phyloP scores from a whole-genome alignment of 30 jellyfish, hydroid and myxozoan genomes.

The Pseudorhiza aurosa region DNA sequence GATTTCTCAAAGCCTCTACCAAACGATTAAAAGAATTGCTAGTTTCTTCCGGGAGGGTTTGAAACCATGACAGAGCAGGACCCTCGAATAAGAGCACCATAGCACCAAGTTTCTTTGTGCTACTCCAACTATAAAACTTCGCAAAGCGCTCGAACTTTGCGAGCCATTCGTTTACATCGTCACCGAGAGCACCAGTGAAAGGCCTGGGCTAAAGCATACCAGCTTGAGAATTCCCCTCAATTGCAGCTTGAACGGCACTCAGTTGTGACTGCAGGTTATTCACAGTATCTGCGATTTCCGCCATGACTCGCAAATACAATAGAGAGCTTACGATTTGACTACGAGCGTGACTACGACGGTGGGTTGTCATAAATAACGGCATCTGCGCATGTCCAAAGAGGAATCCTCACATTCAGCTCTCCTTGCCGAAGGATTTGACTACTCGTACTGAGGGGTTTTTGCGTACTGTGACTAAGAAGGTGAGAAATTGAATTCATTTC shows the following conservation, averaged over 20 bases:
- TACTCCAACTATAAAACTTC: constrained; percentile 6
- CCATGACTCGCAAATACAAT: constrained; percentile 3
- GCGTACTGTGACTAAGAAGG: too few species aligned
- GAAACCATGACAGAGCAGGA: constrained; percentile 26
- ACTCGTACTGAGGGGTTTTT: too few species aligned
- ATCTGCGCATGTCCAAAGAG: too few species aligned
- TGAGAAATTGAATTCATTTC: too few species aligned
- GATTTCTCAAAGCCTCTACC: constrained; percentile 14
- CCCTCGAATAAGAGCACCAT: constrained; percentile 9
- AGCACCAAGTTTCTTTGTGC: constrained; percentile 40
- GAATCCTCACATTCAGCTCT: too few species aligned
- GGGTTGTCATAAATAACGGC: too few species aligned
- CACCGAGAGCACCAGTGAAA: background rate
- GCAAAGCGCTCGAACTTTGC: constrained; percentile 28
- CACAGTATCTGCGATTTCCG: constrained; percentile 7
- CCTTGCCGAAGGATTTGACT: too few species aligned
- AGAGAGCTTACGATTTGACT: too few species aligned
- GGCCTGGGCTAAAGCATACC: background rate
- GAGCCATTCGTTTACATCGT: constrained; percentile 37
- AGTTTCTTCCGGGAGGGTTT: constrained; percentile 23
- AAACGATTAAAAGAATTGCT: background rate
- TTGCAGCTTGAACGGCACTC: constrained; percentile 49
- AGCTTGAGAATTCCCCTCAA: constrained; percentile 17
- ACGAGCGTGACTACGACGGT: too few species aligned
- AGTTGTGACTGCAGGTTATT: constrained; percentile 27